Evolutionary conservation across 30 jellyfish, hydroid and myxozoan genomes (phyloP), one percentile per base, ranked within the genome.

Genomic region (Sanderia malayensis): DNA sequence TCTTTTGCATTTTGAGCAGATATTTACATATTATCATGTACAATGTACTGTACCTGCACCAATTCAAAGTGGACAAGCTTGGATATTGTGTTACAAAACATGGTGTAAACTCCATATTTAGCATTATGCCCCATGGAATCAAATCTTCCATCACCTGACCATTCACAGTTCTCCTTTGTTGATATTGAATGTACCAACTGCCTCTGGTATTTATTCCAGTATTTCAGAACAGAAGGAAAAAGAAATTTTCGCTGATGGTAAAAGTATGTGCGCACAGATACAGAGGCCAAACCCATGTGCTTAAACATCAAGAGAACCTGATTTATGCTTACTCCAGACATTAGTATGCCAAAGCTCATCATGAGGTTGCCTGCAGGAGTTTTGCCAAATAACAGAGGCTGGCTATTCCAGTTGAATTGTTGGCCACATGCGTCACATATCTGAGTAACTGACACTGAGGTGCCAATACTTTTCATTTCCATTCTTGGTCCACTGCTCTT

Each of bases 71-170:
- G 73, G 37, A 71, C 83, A 46, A 71, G 71, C 62, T 71, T 71
- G 15, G 83, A 71, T 27, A 27, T 46, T 29, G 73, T 1, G 27
- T 52, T 46, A 2, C 73, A 71, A 30, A 71, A 71, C 73, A 71
- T 71, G 26, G 73, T 46, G 60, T 71, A 71, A 13, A 34, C 60
- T n/a, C 83, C 57, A 52, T 71, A 47, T 34, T 71, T 71, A 31
- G 83, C 73, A 71, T 34, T 71, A 53, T 71, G 83, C 44, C 83
- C 83, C 83, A 71, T 61, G 34, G 78, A 74, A 61, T 74, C 86
- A 59, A 74, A 74, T 11, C 86, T 19, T 19, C 86, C 76, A 74
- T 74, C 86, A 11, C 86, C 76, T 23, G 63, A 23, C 86, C 86
- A 74, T 28, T 46, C 57, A 52, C 37, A 17, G 53, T 71, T 57